phyloP scores from a whole-genome alignment of 2,113 vertebrate species.

The Piprites chloris region DNA sequence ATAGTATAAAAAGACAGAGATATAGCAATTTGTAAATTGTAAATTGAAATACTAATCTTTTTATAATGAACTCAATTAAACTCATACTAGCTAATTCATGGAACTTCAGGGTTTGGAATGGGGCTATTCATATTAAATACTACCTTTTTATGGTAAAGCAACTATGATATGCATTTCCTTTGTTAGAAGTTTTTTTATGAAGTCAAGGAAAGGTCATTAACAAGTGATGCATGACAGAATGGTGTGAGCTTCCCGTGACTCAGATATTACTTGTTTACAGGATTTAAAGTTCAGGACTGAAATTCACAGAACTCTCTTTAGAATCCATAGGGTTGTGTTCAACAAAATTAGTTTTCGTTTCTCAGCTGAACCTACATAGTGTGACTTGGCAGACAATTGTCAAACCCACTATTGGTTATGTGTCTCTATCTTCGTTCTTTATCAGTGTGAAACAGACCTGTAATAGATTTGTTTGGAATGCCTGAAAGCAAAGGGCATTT shows the following conservation, averaged over 20 bases:
- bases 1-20: background rate
- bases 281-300: slow-evolving; percentile 29
- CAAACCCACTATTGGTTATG: background rate
- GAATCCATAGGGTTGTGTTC: background rate
- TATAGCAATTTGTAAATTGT: background rate
- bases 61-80: background rate
- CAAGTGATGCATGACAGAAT: background rate
- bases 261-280: background rate
- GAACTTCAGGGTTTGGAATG: background rate
- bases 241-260: background rate
- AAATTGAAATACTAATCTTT: background rate
- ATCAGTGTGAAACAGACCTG: background rate
- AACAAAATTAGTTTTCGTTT: background rate
- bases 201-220: background rate
- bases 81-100: background rate
- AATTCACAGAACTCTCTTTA: slow-evolving; percentile 24
- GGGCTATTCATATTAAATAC: background rate
- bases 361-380: background rate
- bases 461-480: background rate
- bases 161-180: background rate
- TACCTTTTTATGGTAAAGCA: background rate
- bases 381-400: background rate
- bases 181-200: background rate
- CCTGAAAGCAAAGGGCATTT: background rate
- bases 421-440: background rate